Evolutionary conservation across 2,797 vertebrate genomes (phyloP).

Genomic region (Falco cherrug): DNA sequence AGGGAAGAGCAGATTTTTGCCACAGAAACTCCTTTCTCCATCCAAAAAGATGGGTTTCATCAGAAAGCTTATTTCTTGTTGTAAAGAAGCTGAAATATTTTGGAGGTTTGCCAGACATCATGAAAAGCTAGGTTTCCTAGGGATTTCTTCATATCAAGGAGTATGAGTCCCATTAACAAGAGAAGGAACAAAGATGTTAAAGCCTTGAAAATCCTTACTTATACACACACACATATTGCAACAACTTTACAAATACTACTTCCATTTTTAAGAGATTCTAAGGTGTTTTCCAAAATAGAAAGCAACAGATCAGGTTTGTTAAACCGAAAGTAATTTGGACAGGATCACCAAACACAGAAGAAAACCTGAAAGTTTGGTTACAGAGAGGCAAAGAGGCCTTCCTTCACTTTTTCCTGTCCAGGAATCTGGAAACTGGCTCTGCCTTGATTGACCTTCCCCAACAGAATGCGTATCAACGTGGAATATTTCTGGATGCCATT

Average conservation of each 20-base stretch:
- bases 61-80: conserved; percentile 53
- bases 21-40: conserved; percentile 9
- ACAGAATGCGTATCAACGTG: background rate
- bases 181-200: background rate
- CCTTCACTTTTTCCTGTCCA: background rate
- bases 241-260: background rate
- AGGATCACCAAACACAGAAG: background rate
- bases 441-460: background rate
- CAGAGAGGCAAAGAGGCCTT: background rate
- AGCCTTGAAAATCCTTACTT: background rate
- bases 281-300: background rate
- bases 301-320: background rate
- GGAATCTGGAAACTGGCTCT: background rate
- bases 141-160: conserved; percentile 18
- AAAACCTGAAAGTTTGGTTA: background rate
- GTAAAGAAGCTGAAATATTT: conserved; percentile 46
- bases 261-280: background rate
- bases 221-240: background rate
- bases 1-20: conserved; percentile 58
- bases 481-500: background rate
- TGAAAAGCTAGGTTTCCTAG: conserved; percentile 26
- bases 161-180: background rate
- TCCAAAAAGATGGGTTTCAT: conserved; percentile 68
- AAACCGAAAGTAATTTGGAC: background rate
- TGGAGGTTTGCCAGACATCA: conserved; percentile 39